Evolutionary conservation across 2,888 invertebrate species (phyloP).

Genomic region (Sylvicola cinctus): DNA sequence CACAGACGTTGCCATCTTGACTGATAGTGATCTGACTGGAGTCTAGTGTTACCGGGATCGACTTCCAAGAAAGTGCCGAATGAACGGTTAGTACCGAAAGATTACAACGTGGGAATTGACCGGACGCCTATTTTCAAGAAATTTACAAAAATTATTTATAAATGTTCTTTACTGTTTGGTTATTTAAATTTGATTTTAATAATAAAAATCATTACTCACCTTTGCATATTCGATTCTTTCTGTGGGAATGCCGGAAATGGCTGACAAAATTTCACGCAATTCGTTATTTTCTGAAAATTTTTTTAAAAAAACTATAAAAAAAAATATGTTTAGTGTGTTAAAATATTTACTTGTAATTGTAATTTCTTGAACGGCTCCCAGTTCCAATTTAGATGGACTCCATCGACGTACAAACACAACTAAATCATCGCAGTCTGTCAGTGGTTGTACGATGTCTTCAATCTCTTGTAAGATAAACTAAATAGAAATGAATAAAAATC

Average conservation of each 20-base stretch:
- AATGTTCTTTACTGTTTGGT: no score
- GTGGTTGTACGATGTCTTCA: conserved; percentile 17
- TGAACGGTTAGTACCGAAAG: no score
- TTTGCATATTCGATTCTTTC: conserved; percentile 42
- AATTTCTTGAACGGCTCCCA: conserved; percentile 35
- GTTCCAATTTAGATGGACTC: conserved; percentile 30
- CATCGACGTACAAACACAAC: conserved; percentile 37
- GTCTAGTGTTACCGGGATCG: no score
- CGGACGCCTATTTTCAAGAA: not conserved
- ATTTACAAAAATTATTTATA: no score
- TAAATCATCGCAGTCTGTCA: conserved; percentile 28
- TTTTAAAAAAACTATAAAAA: not conserved
- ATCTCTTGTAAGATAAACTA: conserved; percentile 24
- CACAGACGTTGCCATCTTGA: no score
- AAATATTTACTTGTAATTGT: conserved; percentile 28
- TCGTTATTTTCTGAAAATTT: conserved; percentile 24
- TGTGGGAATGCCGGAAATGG: conserved; percentile 34
- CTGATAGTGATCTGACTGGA: no score
- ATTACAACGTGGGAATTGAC: not conserved
- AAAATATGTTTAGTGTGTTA: not conserved
- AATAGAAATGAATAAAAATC: conserved; percentile 1
- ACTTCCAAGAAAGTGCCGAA: no score
- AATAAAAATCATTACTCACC: conserved; percentile 12
- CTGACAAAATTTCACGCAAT: conserved; percentile 27
- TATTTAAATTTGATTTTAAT: conserved; percentile 7